phyloP scores from a whole-genome alignment of 2,113 vertebrate genomes.

The Antennarius striatus region DNA sequence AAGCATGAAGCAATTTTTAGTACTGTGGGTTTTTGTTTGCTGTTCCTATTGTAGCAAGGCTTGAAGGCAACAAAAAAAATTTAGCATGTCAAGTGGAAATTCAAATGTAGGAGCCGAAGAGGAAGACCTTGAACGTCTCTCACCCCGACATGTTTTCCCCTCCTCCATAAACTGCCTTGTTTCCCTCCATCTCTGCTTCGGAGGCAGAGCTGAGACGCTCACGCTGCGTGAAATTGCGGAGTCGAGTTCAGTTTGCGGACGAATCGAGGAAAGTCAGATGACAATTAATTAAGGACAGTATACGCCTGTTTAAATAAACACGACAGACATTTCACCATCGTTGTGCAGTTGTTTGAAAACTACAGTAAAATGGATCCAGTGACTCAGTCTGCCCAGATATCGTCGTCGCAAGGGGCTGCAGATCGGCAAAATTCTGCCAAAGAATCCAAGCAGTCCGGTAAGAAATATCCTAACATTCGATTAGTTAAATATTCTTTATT shows the following conservation, averaged over 20 bases:
- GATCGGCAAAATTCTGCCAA: conserved; percentile 78
- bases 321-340: conserved; percentile 25
- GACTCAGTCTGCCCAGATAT: conserved; percentile 81
- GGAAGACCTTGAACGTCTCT: conserved; percentile 43
- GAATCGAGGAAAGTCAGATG: conserved; percentile 45
- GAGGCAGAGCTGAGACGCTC: conserved; percentile 43
- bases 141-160: conserved; percentile 55
- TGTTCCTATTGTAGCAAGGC: neutral
- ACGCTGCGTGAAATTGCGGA: conserved; percentile 39
- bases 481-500: too few species aligned
- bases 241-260: conserved; percentile 44
- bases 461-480: conserved; percentile 38
- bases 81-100: neutral
- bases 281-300: conserved; percentile 4
- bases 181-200: conserved; percentile 36
- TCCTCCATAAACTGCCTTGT: conserved; percentile 55
- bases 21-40: too few species aligned
- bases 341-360: conserved; percentile 31
- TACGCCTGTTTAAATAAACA: neutral
- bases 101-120: neutral
- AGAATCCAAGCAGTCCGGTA: conserved; percentile 81
- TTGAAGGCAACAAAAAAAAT: neutral
- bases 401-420: conserved; percentile 79
- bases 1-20: too few species aligned
- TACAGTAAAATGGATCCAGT: conserved; percentile 78